A percentile compares a stretch with the other conserved stretches of the same genome.
Evolutionary conservation across 2,888 invertebrate genomes (phyloP).

Genomic region (Magallana nippona): DNA sequence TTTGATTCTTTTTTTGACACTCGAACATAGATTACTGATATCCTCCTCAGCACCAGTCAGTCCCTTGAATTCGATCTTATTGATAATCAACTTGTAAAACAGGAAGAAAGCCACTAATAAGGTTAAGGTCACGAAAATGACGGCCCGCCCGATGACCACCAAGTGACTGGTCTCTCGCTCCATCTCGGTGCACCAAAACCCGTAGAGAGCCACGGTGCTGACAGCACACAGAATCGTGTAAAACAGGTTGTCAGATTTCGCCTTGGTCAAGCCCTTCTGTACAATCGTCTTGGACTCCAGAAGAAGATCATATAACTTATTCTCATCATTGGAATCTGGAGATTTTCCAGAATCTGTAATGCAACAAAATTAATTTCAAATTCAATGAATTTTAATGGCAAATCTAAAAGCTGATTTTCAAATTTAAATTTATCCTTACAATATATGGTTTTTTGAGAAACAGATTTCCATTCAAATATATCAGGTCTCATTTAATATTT

Average conservation of each 20-base stretch:
- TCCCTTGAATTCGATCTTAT: slow-evolving; percentile 68
- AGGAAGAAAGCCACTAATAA: slow-evolving; percentile 64
- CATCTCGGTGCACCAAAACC: slow-evolving; percentile 50
- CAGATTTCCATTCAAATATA: too few relatives aligned
- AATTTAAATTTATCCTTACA: too few relatives aligned
- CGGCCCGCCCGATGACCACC: slow-evolving; percentile 56
- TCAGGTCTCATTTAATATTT: too few relatives aligned
- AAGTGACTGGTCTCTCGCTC: slow-evolving; percentile 49
- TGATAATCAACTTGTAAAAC: slow-evolving; percentile 66
- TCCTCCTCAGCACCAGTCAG: slow-evolving; percentile 65
- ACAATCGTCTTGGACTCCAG: slow-evolving; percentile 59
- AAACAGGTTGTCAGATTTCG: slow-evolving; percentile 58
- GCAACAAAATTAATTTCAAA: not conserved
- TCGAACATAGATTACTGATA: slow-evolving; percentile 51
- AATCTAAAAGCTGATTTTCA: too few relatives aligned
- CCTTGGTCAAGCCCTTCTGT: slow-evolving; percentile 61
- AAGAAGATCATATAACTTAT: slow-evolving; percentile 45
- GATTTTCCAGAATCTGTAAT: not conserved
- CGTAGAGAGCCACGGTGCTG: slow-evolving; percentile 57
- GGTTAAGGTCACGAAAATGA: slow-evolving; percentile 59
- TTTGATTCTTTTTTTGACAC: not conserved
- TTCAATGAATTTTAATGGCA: not conserved
- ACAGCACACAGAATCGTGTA: slow-evolving; percentile 58
- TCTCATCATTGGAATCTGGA: not conserved
- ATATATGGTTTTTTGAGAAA: too few relatives aligned